phyloP scores from a whole-genome alignment of 1,140 invertebrate species.

The Platyura marginata region DNA sequence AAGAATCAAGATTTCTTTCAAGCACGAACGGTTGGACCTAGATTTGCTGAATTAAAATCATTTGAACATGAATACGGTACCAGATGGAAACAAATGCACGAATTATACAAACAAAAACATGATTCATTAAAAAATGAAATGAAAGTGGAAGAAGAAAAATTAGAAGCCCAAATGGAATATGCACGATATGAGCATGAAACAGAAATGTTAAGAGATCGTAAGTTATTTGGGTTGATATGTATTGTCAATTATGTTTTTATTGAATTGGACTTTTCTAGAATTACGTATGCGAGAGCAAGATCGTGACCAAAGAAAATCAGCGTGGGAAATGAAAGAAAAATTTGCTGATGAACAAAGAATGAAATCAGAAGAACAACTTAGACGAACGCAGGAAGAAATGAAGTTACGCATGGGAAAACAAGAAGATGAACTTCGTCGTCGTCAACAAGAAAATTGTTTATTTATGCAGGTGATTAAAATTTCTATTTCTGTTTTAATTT shows the following conservation, averaged over 20 bases:
- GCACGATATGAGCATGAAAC: slow-evolving; percentile 83
- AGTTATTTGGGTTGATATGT: too few species aligned
- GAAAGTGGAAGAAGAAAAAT: slow-evolving; percentile 71
- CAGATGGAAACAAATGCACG: slow-evolving; percentile 89
- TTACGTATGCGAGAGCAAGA: slow-evolving; percentile 55
- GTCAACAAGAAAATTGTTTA: slow-evolving; percentile 22
- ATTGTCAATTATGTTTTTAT: too few species aligned
- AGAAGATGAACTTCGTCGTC: slow-evolving; percentile 19
- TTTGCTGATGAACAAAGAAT: slow-evolving; percentile 35
- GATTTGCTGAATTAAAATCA: slow-evolving; percentile 71
- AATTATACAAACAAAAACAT: slow-evolving; percentile 80
- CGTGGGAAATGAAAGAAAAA: slow-evolving; percentile 73
- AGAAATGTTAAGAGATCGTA: slow-evolving; percentile 66
- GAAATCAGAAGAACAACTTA: slow-evolving; percentile 16
- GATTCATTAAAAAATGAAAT: slow-evolving; percentile 83
- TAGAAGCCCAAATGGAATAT: slow-evolving; percentile 91
- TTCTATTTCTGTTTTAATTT: neutral
- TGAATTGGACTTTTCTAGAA: too few species aligned
- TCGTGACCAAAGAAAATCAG: slow-evolving; percentile 66
- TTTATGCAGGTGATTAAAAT: slow-evolving; percentile 16
- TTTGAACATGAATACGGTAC: slow-evolving; percentile 95
- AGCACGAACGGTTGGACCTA: slow-evolving; percentile 60
- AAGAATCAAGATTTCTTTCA: slow-evolving; percentile 68
- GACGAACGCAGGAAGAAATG: slow-evolving; percentile 18
- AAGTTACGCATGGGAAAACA: slow-evolving; percentile 15